These are phyloP conservation scores for Verasper variegatus DNA, from an alignment of 2,113 vertebrate genomes.

Conservation along the genomic window DNA sequence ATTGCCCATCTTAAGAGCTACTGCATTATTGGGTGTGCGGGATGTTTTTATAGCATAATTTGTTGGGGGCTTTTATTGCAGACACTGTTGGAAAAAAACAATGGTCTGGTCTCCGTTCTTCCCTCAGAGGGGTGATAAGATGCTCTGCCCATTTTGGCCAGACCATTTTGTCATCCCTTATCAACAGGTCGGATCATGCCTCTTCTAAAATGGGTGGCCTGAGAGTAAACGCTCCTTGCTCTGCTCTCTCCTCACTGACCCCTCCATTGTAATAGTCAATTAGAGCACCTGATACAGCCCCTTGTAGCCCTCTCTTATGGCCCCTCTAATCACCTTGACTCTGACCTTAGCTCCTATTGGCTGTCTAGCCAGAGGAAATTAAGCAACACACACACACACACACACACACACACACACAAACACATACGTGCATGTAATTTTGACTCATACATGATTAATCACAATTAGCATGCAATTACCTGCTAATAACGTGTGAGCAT, in stretches of 20 bases:
- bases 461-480: conserved; percentile 58
- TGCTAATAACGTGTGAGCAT: conserved; percentile 46
- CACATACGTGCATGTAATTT: conserved; percentile 8
- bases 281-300: conserved; percentile 40
- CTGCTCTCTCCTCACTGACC: conserved; percentile 28
- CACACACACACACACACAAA: not conserved
- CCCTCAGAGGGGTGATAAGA: conserved; percentile 41
- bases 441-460: conserved; percentile 54
- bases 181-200: conserved; percentile 54
- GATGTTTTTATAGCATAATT: conserved; percentile 8
- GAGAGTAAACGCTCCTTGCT: conserved; percentile 53
- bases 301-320: conserved; percentile 30
- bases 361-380: conserved; percentile 30
- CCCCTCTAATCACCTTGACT: conserved; percentile 43
- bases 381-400: not conserved
- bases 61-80: conserved; percentile 7
- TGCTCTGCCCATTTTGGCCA: conserved; percentile 48
- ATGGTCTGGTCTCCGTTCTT: conserved; percentile 4
- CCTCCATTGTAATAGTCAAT: conserved; percentile 50
- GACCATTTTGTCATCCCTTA: conserved; percentile 47
- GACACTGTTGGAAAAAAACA: not conserved
- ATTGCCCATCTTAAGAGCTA: not conserved
- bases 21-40: not conserved
- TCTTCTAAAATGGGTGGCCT: conserved; percentile 59
- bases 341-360: conserved; percentile 43